Percentiles rank a stretch among this genome's conserved stretches.
Conservation (phyloP, 2,888 invertebrate genomes). For the Calliopum simillimum region DNA sequence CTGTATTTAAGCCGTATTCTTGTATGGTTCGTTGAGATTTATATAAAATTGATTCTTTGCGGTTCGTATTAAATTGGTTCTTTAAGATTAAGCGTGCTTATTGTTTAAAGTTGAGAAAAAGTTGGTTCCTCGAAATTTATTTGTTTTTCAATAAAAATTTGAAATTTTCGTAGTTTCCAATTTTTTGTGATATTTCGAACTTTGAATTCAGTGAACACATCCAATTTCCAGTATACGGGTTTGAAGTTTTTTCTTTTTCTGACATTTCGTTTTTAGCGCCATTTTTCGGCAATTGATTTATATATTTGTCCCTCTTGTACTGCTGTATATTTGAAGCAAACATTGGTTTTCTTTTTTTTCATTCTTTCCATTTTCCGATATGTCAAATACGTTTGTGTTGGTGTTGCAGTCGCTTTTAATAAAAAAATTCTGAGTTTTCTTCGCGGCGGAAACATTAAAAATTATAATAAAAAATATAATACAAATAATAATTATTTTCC, state of each 20-base stretch:
- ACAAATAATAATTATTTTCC: constrained; percentile 5
- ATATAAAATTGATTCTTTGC: no score
- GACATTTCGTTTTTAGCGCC: constrained; percentile 14
- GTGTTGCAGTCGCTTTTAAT: constrained; percentile 26
- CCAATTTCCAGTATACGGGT: background rate
- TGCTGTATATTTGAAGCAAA: background rate
- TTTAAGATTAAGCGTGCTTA: no score
- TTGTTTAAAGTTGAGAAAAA: no score
- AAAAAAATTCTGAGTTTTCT: constrained; percentile 41
- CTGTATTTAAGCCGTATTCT: no score
- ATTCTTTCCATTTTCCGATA: constrained; percentile 15
- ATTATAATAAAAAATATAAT: constrained; percentile 31
- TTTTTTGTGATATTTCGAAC: background rate
- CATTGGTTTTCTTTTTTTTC: constrained; percentile 2
- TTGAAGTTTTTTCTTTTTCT: background rate
- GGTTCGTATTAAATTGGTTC: no score
- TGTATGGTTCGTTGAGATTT: no score
- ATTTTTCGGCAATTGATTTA: constrained; percentile 7
- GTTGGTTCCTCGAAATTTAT: no score
- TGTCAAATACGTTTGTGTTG: constrained; percentile 20
- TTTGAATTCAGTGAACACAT: background rate
- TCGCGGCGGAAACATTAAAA: constrained; percentile 47
- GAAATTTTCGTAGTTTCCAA: no score
- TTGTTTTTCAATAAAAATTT: no score
- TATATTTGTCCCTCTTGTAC: constrained; percentile 1